These are phyloP conservation scores for Mechanitis mazaeus DNA, from an alignment of 2,888 invertebrate genomes.

Conservation along the genomic window DNA sequence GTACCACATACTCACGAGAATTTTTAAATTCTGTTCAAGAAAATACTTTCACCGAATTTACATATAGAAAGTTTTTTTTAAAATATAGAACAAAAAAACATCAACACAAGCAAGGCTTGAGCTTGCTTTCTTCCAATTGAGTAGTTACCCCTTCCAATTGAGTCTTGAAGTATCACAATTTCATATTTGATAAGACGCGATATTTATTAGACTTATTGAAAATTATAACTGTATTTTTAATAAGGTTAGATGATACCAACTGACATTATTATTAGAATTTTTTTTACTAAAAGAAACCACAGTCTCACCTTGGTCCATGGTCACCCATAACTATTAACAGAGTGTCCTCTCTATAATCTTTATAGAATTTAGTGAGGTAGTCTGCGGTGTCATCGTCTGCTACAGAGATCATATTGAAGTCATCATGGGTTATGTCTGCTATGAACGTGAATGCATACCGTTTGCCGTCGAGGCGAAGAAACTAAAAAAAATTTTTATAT, in stretches of 20 bases:
- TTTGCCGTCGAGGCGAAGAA: conserved; percentile 47
- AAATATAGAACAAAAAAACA: no score
- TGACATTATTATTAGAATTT: neutral
- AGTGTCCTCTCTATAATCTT: conserved; percentile 81
- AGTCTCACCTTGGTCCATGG: conserved; percentile 85
- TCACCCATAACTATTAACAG: conserved; percentile 92
- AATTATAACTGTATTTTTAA: neutral
- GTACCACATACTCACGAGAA: no score
- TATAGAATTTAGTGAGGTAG: conserved; percentile 78
- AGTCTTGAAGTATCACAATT: no score
- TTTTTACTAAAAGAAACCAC: no score
- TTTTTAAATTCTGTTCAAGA: no score
- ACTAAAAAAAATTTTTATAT: conserved; percentile 26
- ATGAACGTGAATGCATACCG: conserved; percentile 91
- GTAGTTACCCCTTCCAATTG: no score
- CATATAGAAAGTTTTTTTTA: no score
- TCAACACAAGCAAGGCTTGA: no score
- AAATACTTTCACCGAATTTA: no score
- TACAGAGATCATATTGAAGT: conserved; percentile 84
- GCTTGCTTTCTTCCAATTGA: no score
- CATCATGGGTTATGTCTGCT: conserved; percentile 89
- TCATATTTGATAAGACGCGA: no score
- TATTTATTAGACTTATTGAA: no score
- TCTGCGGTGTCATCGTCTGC: conserved; percentile 82
- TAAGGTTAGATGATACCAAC: neutral